Conservation (phyloP, 2,113 vertebrate genomes). For the Nycticorax nycticorax region DNA sequence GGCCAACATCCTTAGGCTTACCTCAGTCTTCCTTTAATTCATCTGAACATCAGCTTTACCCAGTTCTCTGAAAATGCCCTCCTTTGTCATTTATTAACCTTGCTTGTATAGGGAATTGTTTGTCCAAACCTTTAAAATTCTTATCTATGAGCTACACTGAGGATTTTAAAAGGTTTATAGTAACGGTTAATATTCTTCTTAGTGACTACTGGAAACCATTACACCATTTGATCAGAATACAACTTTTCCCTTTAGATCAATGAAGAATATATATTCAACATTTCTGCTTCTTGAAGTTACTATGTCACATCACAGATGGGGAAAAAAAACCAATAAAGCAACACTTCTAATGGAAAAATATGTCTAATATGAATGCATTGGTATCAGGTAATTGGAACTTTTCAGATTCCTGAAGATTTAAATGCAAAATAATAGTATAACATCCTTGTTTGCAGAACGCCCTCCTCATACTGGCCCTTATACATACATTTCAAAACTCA, state of each 20-base stretch:
- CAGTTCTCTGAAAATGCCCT: not conserved
- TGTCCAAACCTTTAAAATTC: not conserved
- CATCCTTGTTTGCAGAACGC: not conserved
- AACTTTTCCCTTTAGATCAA: not conserved
- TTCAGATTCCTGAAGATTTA: not conserved
- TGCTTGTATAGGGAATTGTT: not conserved
- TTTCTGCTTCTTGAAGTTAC: not conserved
- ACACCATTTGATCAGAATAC: not conserved
- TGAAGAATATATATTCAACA: not conserved
- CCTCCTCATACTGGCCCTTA: not conserved
- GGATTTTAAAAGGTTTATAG: not conserved
- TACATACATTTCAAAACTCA: not conserved
- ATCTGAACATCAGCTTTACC: not conserved
- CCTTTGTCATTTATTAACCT: not conserved
- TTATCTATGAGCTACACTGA: not conserved
- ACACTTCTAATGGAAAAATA: not conserved
- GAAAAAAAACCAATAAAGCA: not conserved
- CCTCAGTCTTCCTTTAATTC: not conserved
- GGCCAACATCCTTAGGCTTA: not conserved
- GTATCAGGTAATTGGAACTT: not conserved
- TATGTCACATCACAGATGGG: not conserved
- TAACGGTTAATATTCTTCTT: not conserved
- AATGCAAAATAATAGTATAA: not conserved
- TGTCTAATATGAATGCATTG: not conserved
- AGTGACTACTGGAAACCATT: not conserved